Evolutionary conservation across 2,113 vertebrate genomes (phyloP), one percentile per base, ranked within the genome.

Genomic region (Cephalopholis sonnerati): DNA sequence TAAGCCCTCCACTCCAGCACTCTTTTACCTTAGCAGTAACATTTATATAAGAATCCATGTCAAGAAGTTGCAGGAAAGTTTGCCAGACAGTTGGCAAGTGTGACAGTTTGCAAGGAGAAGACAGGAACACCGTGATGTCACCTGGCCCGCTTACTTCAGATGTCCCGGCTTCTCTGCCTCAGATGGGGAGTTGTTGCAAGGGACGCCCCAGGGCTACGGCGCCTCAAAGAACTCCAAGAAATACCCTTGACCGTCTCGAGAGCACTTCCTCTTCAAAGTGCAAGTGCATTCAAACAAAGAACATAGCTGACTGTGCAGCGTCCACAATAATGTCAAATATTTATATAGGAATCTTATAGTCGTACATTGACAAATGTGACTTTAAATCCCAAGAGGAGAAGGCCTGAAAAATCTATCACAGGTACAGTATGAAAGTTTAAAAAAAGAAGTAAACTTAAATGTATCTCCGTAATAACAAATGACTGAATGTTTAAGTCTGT

Each of bases 141-240:
- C 82, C 74, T 46, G 57, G 73, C 57, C 67, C 1, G 68, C 72
- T 87, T 29, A 59, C 81, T 83, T 94, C 81, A 89, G 74, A 88
- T 82, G 88, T 87, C 83, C 83, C 27, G 59, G 69, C 87, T 84
- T 48, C 70, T 71, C 70, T 55, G 83, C 79, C 88, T 90, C 79
- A 78, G 84, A 89, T 59, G 81, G 82, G 88, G 63, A 82, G 81
- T 87, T 87, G 91, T 93, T 93, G 81, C 81, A 86, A 87, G 88
- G 88, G 90, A 91, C 15, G 87, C 87, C 93, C 84, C 74, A 51
- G 77, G 93, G 93, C 90, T 76, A 71, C 15, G 67, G 61, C 15
- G 24, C 78, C 90, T 90, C 91, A 93, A 91, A 92, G 84, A 89
- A 82, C 81, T 86, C 81, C 44, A 48, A 74, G 66, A 89, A 76